Evolutionary conservation across 2,888 invertebrate species (phyloP), one percentile per base, ranked within the genome.

Genomic region (Spodoptera picta): DNA sequence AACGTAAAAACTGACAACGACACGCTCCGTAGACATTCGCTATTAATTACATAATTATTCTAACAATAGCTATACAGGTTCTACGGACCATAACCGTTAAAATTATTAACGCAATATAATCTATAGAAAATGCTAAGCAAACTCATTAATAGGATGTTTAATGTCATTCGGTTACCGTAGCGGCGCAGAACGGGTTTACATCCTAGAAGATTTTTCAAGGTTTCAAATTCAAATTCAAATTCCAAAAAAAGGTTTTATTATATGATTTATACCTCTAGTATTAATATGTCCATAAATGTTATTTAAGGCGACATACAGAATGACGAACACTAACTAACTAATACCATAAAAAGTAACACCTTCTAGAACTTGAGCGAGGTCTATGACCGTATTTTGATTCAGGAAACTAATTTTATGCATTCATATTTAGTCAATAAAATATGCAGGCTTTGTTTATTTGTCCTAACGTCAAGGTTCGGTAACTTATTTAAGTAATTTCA

Each of bases 31-130:
- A 19, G 19, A 2, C 19, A 19, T 19, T 19, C 19, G 9, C 7
- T 2, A 36, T 36, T 36, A 36, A 36, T 36, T 36, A 9, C 36
- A 5, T 6, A 36, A 36, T 36, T 36, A 36, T 36, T 36, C 36
- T 36, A 36, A 36, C 36, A 36, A 36, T 36, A 36, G 36, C 36
- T 36, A 36, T 2, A 36, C 36, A 9, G 36, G 36, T 43, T 24
- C 42, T 50, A 12, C 11, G n/a, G 27, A 27, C 50, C 19, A 44
- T 27, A 50, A n/a, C 45, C 49, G 50, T 43, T 53, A 57, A 61
- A 56, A 53, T 44, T n/a, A 36, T 57, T 3, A 27, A 27, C 5
- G 27, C 27, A 27, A 53, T 36, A 9, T 36, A 36, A 36, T 36
- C 9, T 36, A 36, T 36, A 36, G 4, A 7, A 31, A 31, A 6